Conservation (phyloP, 2,113 vertebrate species). For the Pteronura brasiliensis region DNA sequence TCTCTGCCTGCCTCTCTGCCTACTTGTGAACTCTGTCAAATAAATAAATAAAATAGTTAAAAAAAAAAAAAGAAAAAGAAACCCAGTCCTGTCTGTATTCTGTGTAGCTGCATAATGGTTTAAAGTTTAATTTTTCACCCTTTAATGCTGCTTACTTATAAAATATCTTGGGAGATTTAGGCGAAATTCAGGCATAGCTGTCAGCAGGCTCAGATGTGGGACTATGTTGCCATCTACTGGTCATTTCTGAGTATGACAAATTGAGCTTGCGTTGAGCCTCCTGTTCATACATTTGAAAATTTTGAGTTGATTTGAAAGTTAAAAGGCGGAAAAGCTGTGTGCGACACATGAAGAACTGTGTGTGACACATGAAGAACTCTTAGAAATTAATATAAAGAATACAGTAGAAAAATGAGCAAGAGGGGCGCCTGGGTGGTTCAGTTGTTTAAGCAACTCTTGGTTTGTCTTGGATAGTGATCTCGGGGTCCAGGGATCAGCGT, state of each 20-base stretch:
- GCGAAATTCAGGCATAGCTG: background rate
- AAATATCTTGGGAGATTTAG: background rate
- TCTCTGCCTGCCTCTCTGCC: too few relatives aligned
- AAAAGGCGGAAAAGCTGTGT: background rate
- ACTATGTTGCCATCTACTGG: constrained; percentile 23
- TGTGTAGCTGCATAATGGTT: background rate
- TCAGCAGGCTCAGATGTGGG: background rate
- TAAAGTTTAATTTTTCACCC: background rate
- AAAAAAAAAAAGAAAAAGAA: background rate
- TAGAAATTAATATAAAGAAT: background rate
- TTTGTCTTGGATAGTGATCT: background rate
- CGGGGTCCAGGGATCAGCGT: background rate
- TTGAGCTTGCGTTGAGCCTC: background rate
- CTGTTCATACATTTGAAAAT: background rate
- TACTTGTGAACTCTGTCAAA: too few relatives aligned
- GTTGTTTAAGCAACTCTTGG: background rate
- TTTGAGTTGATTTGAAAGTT: background rate
- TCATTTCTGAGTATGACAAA: background rate
- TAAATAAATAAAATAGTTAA: too few relatives aligned
- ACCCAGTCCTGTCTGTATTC: background rate
- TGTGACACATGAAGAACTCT: background rate
- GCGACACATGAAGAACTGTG: too few relatives aligned
- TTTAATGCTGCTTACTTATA: background rate
- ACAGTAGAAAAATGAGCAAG: background rate
- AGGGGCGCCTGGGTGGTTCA: background rate